Base-by-base conservation (phyloP, 2,797 vertebrate genomes). In the Alectoris magna region DNA sequence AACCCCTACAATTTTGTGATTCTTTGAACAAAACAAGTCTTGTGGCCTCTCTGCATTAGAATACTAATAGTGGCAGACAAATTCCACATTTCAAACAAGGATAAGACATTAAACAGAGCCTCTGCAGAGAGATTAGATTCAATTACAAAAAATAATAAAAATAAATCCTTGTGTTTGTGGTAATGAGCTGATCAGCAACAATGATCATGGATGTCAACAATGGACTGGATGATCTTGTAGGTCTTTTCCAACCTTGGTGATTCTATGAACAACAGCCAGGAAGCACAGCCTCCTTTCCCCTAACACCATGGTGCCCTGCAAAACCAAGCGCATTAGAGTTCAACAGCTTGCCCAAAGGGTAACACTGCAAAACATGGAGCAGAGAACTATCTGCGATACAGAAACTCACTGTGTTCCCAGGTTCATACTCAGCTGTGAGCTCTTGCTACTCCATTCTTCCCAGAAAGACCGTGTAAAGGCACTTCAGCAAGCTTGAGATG, bases 61-160 rank as follows among this genome's bases (percentile, higher is more conserved):
- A 84, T 95, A 91, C 86, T 88, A 94, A 93, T 64, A 96, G 85
- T 68, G 90, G 56, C 64, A 88, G 83, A 95, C 53, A 51, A 92
- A 95, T 73, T 92, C 84, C 81, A 90, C 71, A 55, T 94, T 96
- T 95, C 91, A 96, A 96, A 94, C 81, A 90, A 41, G 58, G 44
- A 16, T 55, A 88, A 91, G 81, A 94, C 14, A 84, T 46, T 88
- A 91, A 94, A 80, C 94, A 96, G 94, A 87, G 53, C 48, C 86
- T 80, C 77, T 68, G 39, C 21, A 77, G 44, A 79, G 27, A 84
- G 72, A 90, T 79, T 84, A 93, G 31, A 26, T 71, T 27, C 53
- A 90, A 82, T 34, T 85, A 72, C 73, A 79, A 15, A 46, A 31
- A 24, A 83, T 81, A 78, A 24, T 11, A 69, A 15, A 36, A 79